These are phyloP conservation scores for Caiman crocodilus DNA, from an alignment of 2,797 vertebrate species.

Conservation along the genomic window DNA sequence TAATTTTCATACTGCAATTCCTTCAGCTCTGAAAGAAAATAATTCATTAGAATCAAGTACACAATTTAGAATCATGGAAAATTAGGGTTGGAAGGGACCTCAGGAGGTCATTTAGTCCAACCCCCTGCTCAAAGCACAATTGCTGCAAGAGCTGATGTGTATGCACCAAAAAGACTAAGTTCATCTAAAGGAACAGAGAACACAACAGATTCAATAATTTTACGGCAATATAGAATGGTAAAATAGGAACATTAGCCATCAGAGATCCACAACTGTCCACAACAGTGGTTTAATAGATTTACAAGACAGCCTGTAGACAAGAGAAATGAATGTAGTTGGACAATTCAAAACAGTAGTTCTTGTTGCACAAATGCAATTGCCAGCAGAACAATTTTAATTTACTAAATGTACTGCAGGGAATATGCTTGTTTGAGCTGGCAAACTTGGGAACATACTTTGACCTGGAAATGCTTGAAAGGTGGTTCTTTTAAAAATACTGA, in stretches of 20 bases:
- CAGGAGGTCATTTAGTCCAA: too few species aligned
- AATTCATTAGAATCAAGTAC: not conserved
- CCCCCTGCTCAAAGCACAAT: too few species aligned
- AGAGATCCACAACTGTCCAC: not conserved
- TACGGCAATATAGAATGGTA: not conserved
- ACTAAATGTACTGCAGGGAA: not conserved
- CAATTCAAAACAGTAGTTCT: not conserved
- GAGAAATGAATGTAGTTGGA: accelerated
- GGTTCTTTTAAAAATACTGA: not conserved
- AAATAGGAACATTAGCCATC: not conserved
- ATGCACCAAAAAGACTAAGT: not conserved
- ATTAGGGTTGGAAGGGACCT: too few species aligned
- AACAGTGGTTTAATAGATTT: not conserved
- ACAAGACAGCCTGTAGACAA: not conserved
- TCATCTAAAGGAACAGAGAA: not conserved
- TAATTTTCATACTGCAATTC: not conserved
- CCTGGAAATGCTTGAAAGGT: not conserved
- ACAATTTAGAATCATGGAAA: not conserved
- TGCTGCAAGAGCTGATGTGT: not conserved
- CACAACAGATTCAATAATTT: not conserved
- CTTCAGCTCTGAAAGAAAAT: not conserved
- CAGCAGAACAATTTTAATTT: not conserved
- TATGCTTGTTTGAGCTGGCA: not conserved
- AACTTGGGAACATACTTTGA: not conserved
- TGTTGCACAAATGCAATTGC: not conserved